Conservation (phyloP, 2,888 invertebrate species). For the Xanthorhoe designata region DNA sequence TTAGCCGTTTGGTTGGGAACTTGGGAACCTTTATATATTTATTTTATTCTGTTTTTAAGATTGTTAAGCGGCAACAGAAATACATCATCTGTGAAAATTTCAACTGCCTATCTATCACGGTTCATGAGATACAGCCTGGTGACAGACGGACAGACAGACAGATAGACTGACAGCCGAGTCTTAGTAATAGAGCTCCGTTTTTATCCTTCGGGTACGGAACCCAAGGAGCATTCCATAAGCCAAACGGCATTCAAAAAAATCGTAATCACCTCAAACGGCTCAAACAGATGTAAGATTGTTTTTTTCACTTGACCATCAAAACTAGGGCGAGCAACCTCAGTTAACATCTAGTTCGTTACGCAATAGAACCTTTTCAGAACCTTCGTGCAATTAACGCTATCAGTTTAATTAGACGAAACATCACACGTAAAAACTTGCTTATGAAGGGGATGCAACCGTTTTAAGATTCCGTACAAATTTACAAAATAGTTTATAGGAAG, state of each 20-base stretch:
- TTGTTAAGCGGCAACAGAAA: too few species aligned
- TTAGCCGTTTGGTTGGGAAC: too few species aligned
- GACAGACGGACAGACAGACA: too few species aligned
- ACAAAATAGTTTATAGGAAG: too few species aligned
- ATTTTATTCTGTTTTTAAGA: too few species aligned
- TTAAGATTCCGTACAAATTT: not conserved
- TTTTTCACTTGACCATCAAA: not conserved
- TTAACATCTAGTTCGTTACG: not conserved
- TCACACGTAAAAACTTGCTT: not conserved
- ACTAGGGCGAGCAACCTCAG: not conserved
- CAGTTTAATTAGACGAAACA: not conserved
- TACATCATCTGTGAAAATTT: too few species aligned
- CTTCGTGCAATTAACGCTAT: not conserved
- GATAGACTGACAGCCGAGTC: too few species aligned
- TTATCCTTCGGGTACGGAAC: too few species aligned
- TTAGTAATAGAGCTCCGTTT: too few species aligned
- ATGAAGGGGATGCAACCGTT: not conserved
- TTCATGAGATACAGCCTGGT: too few species aligned
- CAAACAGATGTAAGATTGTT: not conserved
- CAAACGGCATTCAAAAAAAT: not conserved
- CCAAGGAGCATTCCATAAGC: not conserved
- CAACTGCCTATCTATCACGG: too few species aligned
- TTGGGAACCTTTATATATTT: too few species aligned
- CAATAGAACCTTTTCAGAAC: not conserved
- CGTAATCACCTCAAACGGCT: not conserved